Conservation (phyloP, 2,113 vertebrate genomes). For the Ginglymostoma cirratum region DNA sequence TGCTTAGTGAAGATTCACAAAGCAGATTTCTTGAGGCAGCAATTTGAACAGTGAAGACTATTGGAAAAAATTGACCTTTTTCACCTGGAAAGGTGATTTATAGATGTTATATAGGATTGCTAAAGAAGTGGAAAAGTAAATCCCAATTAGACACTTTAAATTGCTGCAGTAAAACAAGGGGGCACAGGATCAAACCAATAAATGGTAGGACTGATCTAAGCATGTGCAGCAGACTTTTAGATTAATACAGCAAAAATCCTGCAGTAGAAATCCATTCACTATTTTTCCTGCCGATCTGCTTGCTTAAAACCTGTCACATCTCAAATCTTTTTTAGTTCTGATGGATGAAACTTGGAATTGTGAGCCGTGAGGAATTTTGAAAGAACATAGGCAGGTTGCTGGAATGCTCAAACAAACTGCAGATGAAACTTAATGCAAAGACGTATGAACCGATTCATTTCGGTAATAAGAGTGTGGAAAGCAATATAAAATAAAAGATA, state of each 20-base stretch:
- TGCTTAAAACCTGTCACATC: background rate
- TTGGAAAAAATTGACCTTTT: background rate
- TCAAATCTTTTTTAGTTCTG: background rate
- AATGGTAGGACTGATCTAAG: background rate
- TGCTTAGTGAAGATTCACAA: background rate
- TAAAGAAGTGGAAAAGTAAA: background rate
- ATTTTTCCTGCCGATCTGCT: background rate
- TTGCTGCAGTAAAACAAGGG: background rate
- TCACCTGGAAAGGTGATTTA: background rate
- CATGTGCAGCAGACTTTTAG: background rate
- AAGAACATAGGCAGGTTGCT: background rate
- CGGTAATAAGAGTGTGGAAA: too few relatives aligned
- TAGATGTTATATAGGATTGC: background rate
- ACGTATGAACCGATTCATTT: too few relatives aligned
- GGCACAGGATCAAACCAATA: background rate
- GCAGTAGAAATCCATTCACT: background rate
- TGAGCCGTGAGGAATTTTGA: background rate
- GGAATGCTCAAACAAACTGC: too few relatives aligned
- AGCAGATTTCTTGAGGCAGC: background rate
- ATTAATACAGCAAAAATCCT: background rate
- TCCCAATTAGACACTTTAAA: background rate
- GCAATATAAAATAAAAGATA: too few relatives aligned
- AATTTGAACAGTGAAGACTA: background rate
- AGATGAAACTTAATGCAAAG: too few relatives aligned
- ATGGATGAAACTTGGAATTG: background rate